These are phyloP conservation scores for Kryptolebias marmoratus DNA, from an alignment of 2,113 vertebrate genomes.

Conservation along the genomic window DNA sequence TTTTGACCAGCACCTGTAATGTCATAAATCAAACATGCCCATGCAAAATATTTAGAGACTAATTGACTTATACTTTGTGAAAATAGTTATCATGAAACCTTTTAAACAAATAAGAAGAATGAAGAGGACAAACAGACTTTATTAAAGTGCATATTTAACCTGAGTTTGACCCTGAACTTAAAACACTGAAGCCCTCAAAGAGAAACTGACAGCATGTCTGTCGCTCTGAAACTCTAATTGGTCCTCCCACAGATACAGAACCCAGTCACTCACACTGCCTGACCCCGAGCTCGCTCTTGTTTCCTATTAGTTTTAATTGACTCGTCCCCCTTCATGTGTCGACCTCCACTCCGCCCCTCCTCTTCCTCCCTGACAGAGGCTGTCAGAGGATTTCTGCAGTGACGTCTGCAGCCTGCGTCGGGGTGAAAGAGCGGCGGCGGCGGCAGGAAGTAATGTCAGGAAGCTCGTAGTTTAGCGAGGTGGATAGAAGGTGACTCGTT, in stretches of 20 bases:
- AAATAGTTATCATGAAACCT: no score
- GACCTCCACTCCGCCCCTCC: conserved; percentile 3
- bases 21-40: no score
- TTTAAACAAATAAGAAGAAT: not conserved
- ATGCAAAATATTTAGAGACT: no score
- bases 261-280: conserved; percentile 7
- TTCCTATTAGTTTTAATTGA: conserved; percentile 73
- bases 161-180: not conserved
- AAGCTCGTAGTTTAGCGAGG: conserved; percentile 39
- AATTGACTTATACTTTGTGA: no score
- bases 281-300: conserved; percentile 47
- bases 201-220: conserved; percentile 39
- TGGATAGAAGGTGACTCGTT: conserved; percentile 66
- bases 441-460: conserved; percentile 47
- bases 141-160: conserved; percentile 14
- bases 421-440: conserved; percentile 4
- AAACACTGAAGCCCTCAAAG: conserved; percentile 5
- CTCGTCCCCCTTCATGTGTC: conserved; percentile 52
- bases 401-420: conserved; percentile 16
- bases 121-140: not conserved
- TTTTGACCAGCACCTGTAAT: no score
- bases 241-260: conserved; percentile 21
- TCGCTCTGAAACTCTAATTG: conserved; percentile 43
- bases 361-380: conserved; percentile 26
- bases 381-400: conserved; percentile 27